These are phyloP conservation scores for Aptenodytes forsteri DNA, from an alignment of 2,113 vertebrate genomes.

Conservation along the genomic window DNA sequence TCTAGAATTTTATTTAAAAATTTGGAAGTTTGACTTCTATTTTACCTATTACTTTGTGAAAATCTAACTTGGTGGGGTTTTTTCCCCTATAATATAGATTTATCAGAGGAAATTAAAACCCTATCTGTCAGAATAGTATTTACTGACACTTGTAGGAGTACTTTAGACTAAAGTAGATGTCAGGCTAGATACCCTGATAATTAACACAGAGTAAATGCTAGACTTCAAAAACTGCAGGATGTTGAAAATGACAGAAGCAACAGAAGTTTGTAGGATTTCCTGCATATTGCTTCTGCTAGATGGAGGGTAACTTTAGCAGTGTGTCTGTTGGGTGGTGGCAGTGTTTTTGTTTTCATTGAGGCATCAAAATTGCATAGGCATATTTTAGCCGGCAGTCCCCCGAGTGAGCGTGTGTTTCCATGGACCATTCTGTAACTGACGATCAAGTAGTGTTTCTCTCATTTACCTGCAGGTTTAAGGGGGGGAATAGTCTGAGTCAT, in stretches of 20 bases:
- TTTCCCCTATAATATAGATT: background rate
- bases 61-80: background rate
- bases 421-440: background rate
- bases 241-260: background rate
- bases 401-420: background rate
- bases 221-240: background rate
- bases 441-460: background rate
- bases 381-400: accelerated
- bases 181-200: too few relatives aligned
- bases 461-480: background rate
- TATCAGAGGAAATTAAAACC: background rate
- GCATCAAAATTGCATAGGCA: background rate
- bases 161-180: background rate
- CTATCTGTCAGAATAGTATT: background rate
- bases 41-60: background rate
- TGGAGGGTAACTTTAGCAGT: background rate
- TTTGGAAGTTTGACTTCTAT: background rate
- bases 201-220: background rate
- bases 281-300: background rate
- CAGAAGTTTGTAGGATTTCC: background rate
- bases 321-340: background rate
- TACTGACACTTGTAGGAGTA: background rate
- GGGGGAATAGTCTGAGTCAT: too few relatives aligned
- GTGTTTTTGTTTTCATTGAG: background rate
- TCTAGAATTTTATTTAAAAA: background rate